These are phyloP conservation scores for Lordiphosa collinella DNA, from an alignment of 1,140 invertebrate genomes.

Conservation along the genomic window DNA sequence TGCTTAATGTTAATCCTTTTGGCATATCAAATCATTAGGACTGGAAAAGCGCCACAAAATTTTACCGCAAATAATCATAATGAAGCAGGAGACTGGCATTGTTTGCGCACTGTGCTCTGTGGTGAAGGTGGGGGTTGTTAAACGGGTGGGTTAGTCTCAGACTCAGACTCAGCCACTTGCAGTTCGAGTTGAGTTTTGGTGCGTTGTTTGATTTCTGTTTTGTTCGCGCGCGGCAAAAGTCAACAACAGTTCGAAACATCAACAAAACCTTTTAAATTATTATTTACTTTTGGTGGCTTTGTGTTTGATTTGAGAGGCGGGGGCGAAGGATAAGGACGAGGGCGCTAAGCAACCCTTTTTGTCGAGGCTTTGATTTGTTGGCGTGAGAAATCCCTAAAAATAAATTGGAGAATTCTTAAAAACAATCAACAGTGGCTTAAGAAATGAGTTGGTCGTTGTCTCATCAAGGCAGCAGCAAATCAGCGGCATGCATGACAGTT, in stretches of 20 bases:
- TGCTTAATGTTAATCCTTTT: slow-evolving; percentile 78
- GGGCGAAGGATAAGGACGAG: slow-evolving; percentile 8
- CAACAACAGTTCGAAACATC: slow-evolving; percentile 78
- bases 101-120: slow-evolving; percentile 33
- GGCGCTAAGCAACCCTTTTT: slow-evolving; percentile 34
- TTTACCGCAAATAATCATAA: slow-evolving; percentile 79
- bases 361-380: slow-evolving; percentile 21
- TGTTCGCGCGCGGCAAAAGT: slow-evolving; percentile 75
- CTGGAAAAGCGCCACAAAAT: slow-evolving; percentile 62
- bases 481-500: too few relatives aligned
- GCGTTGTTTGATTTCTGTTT: slow-evolving; percentile 53
- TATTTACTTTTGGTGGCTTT: slow-evolving; percentile 73
- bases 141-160: slow-evolving; percentile 3
- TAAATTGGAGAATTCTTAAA: background rate
- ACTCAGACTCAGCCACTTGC: slow-evolving; percentile 54
- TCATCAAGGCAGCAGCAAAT: too few relatives aligned
- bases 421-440: background rate
- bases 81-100: slow-evolving; percentile 43
- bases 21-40: slow-evolving; percentile 66
- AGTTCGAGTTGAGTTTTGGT: slow-evolving; percentile 53
- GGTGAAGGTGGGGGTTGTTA: slow-evolving; percentile 16
- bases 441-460: too few relatives aligned
- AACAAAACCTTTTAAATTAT: slow-evolving; percentile 79
- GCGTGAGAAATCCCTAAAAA: slow-evolving; percentile 29
- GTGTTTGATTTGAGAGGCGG: slow-evolving; percentile 64